These are phyloP conservation scores for Amblyjoppa proteus DNA, from an alignment of 2,888 invertebrate genomes.

Conservation along the genomic window DNA sequence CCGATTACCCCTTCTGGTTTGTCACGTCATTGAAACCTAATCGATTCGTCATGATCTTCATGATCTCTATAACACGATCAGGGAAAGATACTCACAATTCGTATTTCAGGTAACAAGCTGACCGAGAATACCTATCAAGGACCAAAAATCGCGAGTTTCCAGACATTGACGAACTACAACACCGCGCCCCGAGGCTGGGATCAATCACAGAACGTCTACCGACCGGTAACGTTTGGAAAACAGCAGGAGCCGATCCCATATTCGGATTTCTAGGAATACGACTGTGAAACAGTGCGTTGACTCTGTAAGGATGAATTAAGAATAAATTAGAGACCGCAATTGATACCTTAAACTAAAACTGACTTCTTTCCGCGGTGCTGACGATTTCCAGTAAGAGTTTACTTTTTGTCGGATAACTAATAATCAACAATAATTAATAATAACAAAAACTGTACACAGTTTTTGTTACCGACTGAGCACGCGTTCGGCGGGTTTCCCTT, in stretches of 20 bases:
- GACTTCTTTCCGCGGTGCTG: neutral
- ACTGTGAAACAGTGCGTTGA: conserved; percentile 40
- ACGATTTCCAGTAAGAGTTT: too few species aligned
- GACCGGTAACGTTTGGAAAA: conserved; percentile 90
- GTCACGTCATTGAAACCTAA: neutral
- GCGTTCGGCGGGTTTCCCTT: neutral
- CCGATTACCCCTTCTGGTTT: neutral
- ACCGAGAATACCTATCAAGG: conserved; percentile 79
- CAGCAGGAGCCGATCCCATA: conserved; percentile 82
- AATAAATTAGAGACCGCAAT: neutral
- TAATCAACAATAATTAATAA: too few species aligned
- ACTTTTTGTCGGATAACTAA: too few species aligned
- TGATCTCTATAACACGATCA: neutral
- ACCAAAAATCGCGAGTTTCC: conserved; percentile 81
- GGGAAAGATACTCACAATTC: neutral
- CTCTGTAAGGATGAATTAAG: conserved; percentile 11
- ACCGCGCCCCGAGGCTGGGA: conserved; percentile 94
- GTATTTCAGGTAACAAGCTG: conserved; percentile 76
- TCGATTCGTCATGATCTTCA: neutral
- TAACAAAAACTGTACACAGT: neutral
- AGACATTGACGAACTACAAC: conserved; percentile 90
- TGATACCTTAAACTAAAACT: neutral
- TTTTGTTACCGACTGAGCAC: neutral
- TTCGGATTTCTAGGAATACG: conserved; percentile 80
- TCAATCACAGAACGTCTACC: conserved; percentile 89